phyloP scores from a whole-genome alignment of 2,888 invertebrate genomes.

The Athalia circularis region DNA sequence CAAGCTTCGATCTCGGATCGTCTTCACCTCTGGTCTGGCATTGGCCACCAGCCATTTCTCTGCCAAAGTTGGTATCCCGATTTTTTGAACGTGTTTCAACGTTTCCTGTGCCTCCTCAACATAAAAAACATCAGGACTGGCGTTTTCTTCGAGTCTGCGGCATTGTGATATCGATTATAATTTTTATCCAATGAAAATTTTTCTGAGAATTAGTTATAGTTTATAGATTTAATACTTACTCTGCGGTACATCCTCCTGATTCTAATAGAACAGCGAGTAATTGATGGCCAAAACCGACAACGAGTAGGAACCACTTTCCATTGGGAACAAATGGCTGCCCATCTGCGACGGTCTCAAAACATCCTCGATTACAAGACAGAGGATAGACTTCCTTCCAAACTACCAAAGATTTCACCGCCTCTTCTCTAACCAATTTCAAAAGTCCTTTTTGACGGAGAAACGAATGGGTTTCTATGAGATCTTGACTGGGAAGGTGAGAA shows the following conservation, averaged over 20 bases:
- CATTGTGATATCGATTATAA: neutral
- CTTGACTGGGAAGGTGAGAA: constrained; percentile 85
- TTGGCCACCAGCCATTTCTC: constrained; percentile 82
- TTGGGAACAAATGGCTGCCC: constrained; percentile 74
- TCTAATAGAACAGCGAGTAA: constrained; percentile 84
- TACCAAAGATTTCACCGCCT: constrained; percentile 83
- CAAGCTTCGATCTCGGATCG: constrained; percentile 67
- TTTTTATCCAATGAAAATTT: neutral
- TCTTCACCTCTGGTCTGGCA: constrained; percentile 78
- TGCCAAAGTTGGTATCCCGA: constrained; percentile 84
- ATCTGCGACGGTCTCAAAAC: constrained; percentile 54
- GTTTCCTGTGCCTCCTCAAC: constrained; percentile 94
- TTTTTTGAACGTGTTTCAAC: constrained; percentile 84
- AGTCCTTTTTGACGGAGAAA: constrained; percentile 86
- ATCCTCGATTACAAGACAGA: constrained; percentile 71
- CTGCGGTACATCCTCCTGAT: constrained; percentile 85
- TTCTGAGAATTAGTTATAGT: neutral
- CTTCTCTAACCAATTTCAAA: constrained; percentile 80
- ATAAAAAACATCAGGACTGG: constrained; percentile 87
- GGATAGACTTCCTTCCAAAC: constrained; percentile 87
- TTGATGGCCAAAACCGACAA: constrained; percentile 83
- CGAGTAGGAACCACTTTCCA: constrained; percentile 83
- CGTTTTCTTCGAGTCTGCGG: constrained; percentile 77
- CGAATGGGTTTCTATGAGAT: constrained; percentile 85
- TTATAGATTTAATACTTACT: constrained; percentile 63